Base-by-base conservation (phyloP, 2,797 vertebrate species). In the Botia almorhae region DNA sequence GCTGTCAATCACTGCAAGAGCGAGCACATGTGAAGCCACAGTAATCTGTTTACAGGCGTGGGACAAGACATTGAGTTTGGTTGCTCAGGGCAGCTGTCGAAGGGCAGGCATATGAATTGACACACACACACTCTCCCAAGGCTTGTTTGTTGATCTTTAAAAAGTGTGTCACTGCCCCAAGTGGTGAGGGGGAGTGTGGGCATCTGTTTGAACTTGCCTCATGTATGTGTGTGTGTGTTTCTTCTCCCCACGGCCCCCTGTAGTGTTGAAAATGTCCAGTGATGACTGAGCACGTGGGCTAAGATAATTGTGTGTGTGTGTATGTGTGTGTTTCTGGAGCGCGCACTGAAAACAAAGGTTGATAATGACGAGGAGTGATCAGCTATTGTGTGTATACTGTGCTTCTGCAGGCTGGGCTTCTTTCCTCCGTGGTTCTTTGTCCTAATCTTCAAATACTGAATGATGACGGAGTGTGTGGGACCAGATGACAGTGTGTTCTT, bases 141-240 rank as follows among this genome's bases (percentile, higher is more conserved):
- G 48, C 64, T 83, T 83, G 39, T 81, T 83, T 86, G 83, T 74
- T 87, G 84, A 81, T 84, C 74, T 86, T 82, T 84, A 81, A 78
- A 79, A 81, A 65, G 81, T 87, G 83, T 87, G 81, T 86, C 84
- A 87, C 61, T 84, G 84, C 78, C 86, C 84, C 79, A 36, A 86
- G 79, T 87, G 86, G 70, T 87, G 86, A 86, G 84, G 86, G 82
- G 86, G 84, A 83, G 86, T 85, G 51, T 43, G 74, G 76, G 84
- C 86, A 87, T 87, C 86, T 87, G 86, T 82, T 79, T 86, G 83
- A 83, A 83, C 58, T 80, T 81, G 72, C 84, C 73, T 78, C 73
- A 67, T 84, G 78, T 82, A 68, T 83, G 58, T 53, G 23, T 78
- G 58, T 70, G 36, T 83, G 69, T 79, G 29, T 61, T 23, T 61